phyloP scores from a whole-genome alignment of 2,888 invertebrate species.

The Epistrophe eligans region DNA sequence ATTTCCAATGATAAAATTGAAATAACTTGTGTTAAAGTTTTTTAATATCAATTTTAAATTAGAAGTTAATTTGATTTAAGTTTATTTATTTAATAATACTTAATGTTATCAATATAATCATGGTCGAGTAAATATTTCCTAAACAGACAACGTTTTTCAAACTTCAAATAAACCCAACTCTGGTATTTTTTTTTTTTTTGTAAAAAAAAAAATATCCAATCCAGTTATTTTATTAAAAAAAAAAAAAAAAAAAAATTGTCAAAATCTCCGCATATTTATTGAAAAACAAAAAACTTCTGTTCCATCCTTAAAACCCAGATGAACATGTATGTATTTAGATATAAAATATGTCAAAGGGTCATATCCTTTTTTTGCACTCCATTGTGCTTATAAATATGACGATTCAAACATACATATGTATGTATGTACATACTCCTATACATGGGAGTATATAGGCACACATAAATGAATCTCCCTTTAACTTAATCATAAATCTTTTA shows the following conservation, averaged over 20 bases:
- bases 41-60: no score
- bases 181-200: not conserved
- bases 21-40: no score
- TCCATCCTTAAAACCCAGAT: not conserved
- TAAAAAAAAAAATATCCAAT: not conserved
- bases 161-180: not conserved
- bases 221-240: not conserved
- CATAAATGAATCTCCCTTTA: constrained; percentile 1
- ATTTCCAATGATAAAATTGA: no score
- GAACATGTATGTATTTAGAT: not conserved
- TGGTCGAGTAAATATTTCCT: not conserved
- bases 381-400: constrained; percentile 2
- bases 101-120: not conserved
- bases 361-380: not conserved
- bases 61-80: no score
- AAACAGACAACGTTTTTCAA: not conserved
- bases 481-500: constrained; percentile 20
- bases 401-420: not conserved
- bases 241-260: not conserved
- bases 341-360: not conserved
- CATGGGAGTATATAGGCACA: not conserved
- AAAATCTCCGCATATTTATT: not conserved
- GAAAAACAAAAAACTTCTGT: not conserved
- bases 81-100: not conserved
- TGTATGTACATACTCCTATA: no score